These are phyloP conservation scores for Globicephala melas DNA, from an alignment of 2,113 vertebrate species.

Conservation along the genomic window DNA sequence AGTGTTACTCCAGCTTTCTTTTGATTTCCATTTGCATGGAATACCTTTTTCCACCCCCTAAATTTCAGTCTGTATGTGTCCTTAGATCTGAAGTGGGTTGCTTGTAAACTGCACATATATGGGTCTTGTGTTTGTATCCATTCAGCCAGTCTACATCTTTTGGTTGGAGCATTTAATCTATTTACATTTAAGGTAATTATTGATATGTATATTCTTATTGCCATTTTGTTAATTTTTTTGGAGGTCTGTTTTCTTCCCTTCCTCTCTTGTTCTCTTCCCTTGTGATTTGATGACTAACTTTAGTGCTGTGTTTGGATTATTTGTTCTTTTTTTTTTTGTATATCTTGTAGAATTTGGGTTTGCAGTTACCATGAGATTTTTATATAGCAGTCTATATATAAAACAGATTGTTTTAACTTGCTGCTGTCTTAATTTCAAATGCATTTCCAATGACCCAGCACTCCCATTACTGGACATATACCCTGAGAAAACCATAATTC, in stretches of 20 bases:
- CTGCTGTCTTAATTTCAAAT: neutral
- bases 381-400: neutral
- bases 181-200: neutral
- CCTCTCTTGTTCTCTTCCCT: neutral
- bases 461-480: no score
- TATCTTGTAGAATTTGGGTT: neutral
- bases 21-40: no score
- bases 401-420: neutral
- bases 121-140: neutral
- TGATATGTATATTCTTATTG: neutral
- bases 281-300: neutral
- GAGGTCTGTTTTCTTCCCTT: neutral
- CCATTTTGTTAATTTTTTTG: neutral
- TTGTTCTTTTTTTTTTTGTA: neutral
- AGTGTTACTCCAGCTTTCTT: no score
- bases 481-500: no score
- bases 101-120: neutral
- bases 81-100: neutral
- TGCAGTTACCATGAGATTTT: neutral
- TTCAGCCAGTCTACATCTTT: neutral
- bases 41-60: neutral
- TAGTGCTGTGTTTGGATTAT: neutral
- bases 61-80: neutral
- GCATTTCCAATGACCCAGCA: neutral
- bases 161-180: neutral